phyloP scores from a whole-genome alignment of 2,888 invertebrate genomes.

The Lochmaea capreae region DNA sequence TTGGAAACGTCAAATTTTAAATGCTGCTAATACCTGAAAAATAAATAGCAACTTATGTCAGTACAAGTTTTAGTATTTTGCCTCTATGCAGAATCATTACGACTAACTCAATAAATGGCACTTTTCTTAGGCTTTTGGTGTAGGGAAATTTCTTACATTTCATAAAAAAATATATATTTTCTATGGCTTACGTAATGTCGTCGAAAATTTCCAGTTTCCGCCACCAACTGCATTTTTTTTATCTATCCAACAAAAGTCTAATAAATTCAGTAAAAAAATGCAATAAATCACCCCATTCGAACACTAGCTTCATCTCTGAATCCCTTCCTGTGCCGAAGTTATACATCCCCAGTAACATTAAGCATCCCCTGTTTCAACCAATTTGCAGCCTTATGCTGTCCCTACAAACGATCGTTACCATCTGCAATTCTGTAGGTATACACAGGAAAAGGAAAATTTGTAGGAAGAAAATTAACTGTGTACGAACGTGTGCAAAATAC shows the following conservation, averaged over 20 bases:
- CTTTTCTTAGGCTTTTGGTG: too few relatives aligned
- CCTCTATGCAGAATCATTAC: too few relatives aligned
- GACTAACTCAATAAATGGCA: too few relatives aligned
- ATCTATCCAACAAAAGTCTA: constrained; percentile 16
- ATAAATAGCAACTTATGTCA: too few relatives aligned
- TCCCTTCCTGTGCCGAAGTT: constrained; percentile 33
- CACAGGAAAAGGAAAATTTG: constrained; percentile 46
- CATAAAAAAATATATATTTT: neutral
- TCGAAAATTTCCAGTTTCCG: neutral
- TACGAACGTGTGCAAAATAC: constrained; percentile 54
- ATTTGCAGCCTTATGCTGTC: constrained; percentile 33
- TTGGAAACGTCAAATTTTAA: too few relatives aligned
- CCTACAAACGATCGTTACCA: constrained; percentile 11
- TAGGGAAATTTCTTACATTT: neutral
- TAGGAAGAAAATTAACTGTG: constrained; percentile 57
- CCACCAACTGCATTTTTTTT: constrained; percentile 13
- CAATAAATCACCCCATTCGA: constrained; percentile 31
- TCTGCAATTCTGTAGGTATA: constrained; percentile 25
- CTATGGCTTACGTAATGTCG: neutral
- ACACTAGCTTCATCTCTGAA: constrained; percentile 31
- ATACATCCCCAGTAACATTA: constrained; percentile 33
- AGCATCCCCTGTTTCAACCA: constrained; percentile 24
- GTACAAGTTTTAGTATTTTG: too few relatives aligned
- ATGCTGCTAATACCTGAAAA: too few relatives aligned
- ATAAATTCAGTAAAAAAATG: constrained; percentile 25